These are phyloP conservation scores for Ispidina lecontei DNA, from an alignment of 2,797 vertebrate genomes.

Conservation along the genomic window DNA sequence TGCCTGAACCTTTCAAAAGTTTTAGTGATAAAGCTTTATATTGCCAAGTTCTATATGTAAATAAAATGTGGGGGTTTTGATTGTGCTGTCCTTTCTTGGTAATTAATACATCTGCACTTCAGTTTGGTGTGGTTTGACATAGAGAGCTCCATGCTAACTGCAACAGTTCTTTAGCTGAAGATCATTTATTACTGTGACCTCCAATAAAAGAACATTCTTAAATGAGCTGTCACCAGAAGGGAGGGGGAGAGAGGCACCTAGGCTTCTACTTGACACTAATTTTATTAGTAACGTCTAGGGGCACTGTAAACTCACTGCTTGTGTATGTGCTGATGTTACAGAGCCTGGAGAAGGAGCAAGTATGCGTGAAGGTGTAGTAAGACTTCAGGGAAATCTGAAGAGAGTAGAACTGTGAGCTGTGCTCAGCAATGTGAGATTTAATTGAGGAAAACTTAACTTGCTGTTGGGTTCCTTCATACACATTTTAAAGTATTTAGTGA, in stretches of 20 bases:
- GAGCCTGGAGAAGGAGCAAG: constrained; percentile 14
- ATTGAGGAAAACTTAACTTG: constrained; percentile 9
- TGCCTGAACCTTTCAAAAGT: neutral
- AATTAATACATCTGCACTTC: neutral
- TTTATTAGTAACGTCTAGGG: constrained; percentile 28
- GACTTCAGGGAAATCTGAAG: constrained; percentile 12
- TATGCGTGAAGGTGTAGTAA: neutral
- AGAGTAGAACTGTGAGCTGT: neutral
- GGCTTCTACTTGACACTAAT: neutral
- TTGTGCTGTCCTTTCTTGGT: neutral
- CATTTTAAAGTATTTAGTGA: neutral
- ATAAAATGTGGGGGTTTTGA: neutral
- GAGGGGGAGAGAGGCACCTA: neutral
- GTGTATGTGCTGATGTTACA: neutral
- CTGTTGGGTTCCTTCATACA: neutral
- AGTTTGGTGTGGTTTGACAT: neutral
- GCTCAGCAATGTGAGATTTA: constrained; percentile 14
- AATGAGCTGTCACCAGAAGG: neutral
- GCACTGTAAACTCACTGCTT: constrained; percentile 42
- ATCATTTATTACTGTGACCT: neutral
- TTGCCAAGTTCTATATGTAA: neutral
- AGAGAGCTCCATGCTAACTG: neutral
- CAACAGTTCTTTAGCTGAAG: neutral
- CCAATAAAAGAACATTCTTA: neutral
- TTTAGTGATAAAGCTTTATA: neutral